Evolutionary conservation across 2,797 vertebrate genomes (phyloP).

Genomic region (Pterois miles): DNA sequence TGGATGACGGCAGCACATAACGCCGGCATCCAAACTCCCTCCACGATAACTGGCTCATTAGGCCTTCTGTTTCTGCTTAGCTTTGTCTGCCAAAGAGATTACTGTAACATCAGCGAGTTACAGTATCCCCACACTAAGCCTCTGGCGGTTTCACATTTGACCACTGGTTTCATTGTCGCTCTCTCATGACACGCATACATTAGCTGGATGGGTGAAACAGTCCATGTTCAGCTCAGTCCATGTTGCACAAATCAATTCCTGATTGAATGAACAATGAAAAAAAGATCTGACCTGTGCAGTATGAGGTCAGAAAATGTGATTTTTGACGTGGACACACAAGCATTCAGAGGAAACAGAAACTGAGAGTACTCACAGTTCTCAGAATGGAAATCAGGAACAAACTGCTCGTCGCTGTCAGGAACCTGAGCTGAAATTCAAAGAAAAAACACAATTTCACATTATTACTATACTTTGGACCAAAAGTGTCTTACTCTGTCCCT

Average conservation of each 20-base stretch:
- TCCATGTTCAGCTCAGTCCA: not conserved
- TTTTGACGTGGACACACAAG: not conserved
- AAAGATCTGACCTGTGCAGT: not conserved
- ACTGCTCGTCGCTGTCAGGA: constrained; percentile 97
- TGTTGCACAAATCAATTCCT: not conserved
- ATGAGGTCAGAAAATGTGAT: not conserved
- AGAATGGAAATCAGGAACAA: constrained; percentile 97
- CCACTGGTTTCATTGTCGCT: constrained; percentile 21
- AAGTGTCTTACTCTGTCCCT: not conserved
- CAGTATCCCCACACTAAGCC: constrained; percentile 55
- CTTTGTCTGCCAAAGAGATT: constrained; percentile 57
- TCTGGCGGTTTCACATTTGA: constrained; percentile 55
- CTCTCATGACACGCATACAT: constrained; percentile 27
- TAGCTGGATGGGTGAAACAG: not conserved
- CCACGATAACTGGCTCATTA: constrained; percentile 60
- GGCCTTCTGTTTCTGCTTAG: constrained; percentile 49
- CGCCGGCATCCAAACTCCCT: constrained; percentile 58
- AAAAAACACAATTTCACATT: constrained; percentile 10
- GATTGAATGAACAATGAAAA: not conserved
- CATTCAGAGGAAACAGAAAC: not conserved
- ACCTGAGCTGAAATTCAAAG: constrained; percentile 91
- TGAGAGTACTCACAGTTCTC: constrained; percentile 93
- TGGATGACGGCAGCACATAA: constrained; percentile 59
- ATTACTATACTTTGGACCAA: constrained; percentile 27
- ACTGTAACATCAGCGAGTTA: constrained; percentile 61